These are phyloP conservation scores for Caenorhabditis brenneri DNA, from an alignment of 1,140 invertebrate genomes.

Conservation along the genomic window DNA sequence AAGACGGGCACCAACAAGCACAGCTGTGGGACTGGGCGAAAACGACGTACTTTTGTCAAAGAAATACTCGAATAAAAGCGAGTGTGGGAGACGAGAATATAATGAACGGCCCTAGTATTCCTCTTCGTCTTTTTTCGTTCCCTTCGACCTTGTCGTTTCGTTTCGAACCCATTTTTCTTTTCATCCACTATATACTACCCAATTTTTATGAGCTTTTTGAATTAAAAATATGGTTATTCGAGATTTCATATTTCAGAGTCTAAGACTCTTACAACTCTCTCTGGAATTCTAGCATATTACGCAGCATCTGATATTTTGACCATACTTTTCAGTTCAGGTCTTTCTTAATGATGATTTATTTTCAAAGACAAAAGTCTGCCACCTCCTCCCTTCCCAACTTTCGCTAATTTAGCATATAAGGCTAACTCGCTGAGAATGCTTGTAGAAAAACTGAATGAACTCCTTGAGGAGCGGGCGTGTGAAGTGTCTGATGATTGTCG, in stretches of 20 bases:
- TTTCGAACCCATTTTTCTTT: neutral
- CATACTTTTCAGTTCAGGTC: no score
- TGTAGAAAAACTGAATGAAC: slow-evolving; percentile 37
- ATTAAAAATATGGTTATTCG: no score
- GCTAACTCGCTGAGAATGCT: neutral
- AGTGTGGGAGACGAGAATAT: slow-evolving; percentile 23
- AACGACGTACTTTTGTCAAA: slow-evolving; percentile 43
- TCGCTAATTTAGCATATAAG: neutral
- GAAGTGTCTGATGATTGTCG: slow-evolving; percentile 38
- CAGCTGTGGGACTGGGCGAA: slow-evolving; percentile 5
- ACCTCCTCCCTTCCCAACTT: neutral
- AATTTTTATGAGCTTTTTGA: slow-evolving; percentile 1
- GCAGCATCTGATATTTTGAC: no score
- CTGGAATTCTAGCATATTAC: no score
- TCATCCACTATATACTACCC: neutral
- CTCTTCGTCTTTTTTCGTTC: neutral
- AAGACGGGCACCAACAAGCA: neutral
- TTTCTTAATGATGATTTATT: no score
- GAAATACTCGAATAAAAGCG: slow-evolving; percentile 30
- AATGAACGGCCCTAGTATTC: slow-evolving; percentile 19
- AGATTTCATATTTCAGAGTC: no score
- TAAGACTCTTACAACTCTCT: no score
- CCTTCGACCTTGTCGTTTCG: slow-evolving; percentile 18
- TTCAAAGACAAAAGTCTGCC: no score
- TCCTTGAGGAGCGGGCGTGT: slow-evolving; percentile 37